phyloP scores from a whole-genome alignment of 2,888 invertebrate species.

The Cinara cedri region DNA sequence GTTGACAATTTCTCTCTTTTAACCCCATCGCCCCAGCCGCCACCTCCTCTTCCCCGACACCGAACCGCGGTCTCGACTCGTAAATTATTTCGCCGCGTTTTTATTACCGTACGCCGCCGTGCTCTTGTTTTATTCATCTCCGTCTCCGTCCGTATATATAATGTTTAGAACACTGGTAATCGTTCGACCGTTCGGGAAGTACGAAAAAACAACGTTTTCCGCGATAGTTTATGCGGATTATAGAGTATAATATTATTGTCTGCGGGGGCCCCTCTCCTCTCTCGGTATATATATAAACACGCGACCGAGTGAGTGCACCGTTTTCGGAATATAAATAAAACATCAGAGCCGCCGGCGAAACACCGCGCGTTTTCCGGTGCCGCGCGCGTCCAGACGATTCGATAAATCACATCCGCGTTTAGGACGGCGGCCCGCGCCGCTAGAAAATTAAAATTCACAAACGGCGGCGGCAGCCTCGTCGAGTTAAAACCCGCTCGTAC shows the following conservation, averaged over 20 bases:
- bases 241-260: too few relatives aligned
- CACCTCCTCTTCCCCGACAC: too few relatives aligned
- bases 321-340: slow-evolving; percentile 34
- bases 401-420: not conserved
- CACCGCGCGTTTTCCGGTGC: not conserved
- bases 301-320: not conserved
- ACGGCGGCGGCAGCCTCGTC: not conserved
- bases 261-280: too few relatives aligned
- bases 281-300: too few relatives aligned
- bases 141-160: slow-evolving; percentile 19
- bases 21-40: too few relatives aligned
- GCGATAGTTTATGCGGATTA: too few relatives aligned
- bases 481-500: too few relatives aligned
- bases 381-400: slow-evolving; percentile 2
- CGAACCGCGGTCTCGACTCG: not conserved
- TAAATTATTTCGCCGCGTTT: slow-evolving; percentile 50
- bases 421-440: not conserved
- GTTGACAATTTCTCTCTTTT: slow-evolving; percentile 26
- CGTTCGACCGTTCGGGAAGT: not conserved
- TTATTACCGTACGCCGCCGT: not conserved
- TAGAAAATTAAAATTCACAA: not conserved
- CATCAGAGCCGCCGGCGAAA: not conserved
- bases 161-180: slow-evolving; percentile 49
- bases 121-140: slow-evolving; percentile 51
- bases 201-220: too few relatives aligned